A percentile compares a stretch with the other conserved stretches of the same genome.
Conservation (phyloP, 2,888 invertebrate genomes). For the Synanthedon formicaeformis region DNA sequence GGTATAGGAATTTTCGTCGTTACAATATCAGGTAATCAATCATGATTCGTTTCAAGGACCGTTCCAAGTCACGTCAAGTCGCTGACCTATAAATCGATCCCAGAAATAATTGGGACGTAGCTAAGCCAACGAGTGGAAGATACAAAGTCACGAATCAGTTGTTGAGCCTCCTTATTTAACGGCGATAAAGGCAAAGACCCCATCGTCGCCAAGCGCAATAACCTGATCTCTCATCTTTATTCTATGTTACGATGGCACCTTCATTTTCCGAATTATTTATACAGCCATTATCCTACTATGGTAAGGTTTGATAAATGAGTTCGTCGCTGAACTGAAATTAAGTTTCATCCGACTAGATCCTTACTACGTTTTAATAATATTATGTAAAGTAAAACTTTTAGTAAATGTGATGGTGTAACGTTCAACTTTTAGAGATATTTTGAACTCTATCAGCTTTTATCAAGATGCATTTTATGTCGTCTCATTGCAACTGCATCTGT, state of each 20-base stretch:
- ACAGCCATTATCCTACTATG: slow-evolving; percentile 28
- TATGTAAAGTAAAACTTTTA: background rate
- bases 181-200: slow-evolving; percentile 23
- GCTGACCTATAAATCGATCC: background rate
- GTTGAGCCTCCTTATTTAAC: slow-evolving; percentile 32
- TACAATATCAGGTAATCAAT: background rate
- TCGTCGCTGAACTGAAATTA: slow-evolving; percentile 20
- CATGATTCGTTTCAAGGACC: background rate
- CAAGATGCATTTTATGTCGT: no score
- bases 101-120: background rate
- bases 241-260: slow-evolving; percentile 41
- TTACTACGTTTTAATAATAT: slow-evolving; percentile 7
- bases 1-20: no score
- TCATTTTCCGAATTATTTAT: slow-evolving; percentile 47
- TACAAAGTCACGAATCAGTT: slow-evolving; percentile 12
- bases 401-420: no score
- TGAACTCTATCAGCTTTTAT: no score
- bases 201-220: slow-evolving; percentile 9
- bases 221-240: slow-evolving; percentile 55
- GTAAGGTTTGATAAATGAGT: slow-evolving; percentile 34
- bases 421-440: no score
- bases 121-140: background rate
- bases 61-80: background rate
- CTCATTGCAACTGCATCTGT: no score
- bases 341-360: slow-evolving; percentile 6